Base-by-base conservation (phyloP, 2,113 vertebrate genomes). In the Ictidomys tridecemlineatus region DNA sequence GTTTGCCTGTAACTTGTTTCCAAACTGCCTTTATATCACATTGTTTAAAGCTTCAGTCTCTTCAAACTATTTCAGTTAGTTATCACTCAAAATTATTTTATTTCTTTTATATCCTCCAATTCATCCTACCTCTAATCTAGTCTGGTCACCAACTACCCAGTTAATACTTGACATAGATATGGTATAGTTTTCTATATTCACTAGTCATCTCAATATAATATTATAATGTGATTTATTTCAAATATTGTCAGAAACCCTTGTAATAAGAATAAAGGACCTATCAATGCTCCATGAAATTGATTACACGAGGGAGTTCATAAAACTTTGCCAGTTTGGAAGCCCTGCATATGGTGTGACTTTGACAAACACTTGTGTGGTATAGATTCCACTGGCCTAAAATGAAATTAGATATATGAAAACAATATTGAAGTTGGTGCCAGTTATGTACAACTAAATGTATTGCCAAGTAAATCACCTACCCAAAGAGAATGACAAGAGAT, bases 401-500 rank as follows among this genome's bases (percentile, higher is more conserved):
- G 34, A 95, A 92, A 91, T 34, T 5, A 92, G 12, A 76, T 56
- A 85, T 30, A 89, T 67, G 1, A 56, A 79, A 80, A 72, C 28
- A 91, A 95, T 91, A 90, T 28, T 95, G 37, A 90, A 58, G 82
- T 30, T 77, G 22, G 53, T 87, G 9, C 22, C 42, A 94, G 30
- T 63, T 42, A 39, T 39, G 13, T 88, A 91, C 28, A 94, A 51
- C n/a, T 69, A 4, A 95, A 76, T 39, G 16, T 37, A 72, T 51
- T 92, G 37, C 37, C 83, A 90, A 85, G 63, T 91, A 91, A 88
- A 97, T 95, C 69, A 92, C 17, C 63, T 95, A 30, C 58, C 48
- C 65, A 63, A 12, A 95, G 2, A 83, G 72, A 90, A 14, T 83
- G 20, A n/a, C 51, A 89, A 94, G 39, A 94, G 5, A 91, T 45